Evolutionary conservation across 2,888 invertebrate species (phyloP), one percentile per base, ranked within the genome.

Genomic region (Linyphia triangularis): DNA sequence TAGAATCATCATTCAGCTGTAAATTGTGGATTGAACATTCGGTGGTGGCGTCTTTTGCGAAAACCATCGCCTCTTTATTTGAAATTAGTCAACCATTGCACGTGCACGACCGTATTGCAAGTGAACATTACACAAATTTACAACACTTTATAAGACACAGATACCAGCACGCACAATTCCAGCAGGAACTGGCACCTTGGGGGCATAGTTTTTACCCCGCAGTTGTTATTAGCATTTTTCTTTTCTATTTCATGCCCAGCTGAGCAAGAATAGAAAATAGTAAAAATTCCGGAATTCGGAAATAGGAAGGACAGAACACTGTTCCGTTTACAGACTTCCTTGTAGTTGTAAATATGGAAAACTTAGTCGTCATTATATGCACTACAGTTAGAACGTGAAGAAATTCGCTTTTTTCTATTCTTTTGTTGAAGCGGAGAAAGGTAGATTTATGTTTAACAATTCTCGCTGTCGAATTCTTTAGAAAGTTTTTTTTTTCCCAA

Each of bases 191-290:
- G 77, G 61, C 63, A 77, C 22, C 61, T 63, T 77, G 59, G 19
- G 59, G 28, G 33, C 16, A 51, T 16, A 10, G 4, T 30, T 24
- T 30, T 22, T 57, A 26, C 63, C 63, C 16, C 7, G 26, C 0
- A 63, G 63, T 26, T 19, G 33, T 51, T n/a, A 26, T 61, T 10
- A 24, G 40, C 40, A 16, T 24, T n/a, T 19, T 40, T 6, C 26
- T 26, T n/a, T 13, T 51, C n/a, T 16, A 37, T 77, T 61, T 77
- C 77, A 75, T n/a, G 77, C 77, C 22, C 63, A 40, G 26, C 13
- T 77, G 61, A 77, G 9, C 77, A 77, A 37, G 77, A 77, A 40
- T 77, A 1, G 77, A 77, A 63, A 24, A 70, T 43, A 70, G 13
- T 51, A 24, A 24, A 4, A 9, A 16, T 26, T 7, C 4, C 9